These are phyloP conservation scores for Drosophila limbata DNA, from an alignment of 2,888 invertebrate genomes.

Conservation along the genomic window DNA sequence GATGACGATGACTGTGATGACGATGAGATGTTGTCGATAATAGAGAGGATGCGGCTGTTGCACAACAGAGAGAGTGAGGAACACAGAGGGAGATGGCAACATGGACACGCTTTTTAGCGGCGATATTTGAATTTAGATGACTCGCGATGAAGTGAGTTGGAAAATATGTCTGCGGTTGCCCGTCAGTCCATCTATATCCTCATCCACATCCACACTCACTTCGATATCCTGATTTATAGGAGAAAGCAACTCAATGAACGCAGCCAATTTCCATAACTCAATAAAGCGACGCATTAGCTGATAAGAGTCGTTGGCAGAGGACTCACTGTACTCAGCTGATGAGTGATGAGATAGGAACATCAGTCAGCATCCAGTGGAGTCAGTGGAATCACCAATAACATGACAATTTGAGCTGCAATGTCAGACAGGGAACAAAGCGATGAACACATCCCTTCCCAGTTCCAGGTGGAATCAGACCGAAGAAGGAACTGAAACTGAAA, in stretches of 20 bases:
- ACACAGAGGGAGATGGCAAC: conserved; percentile 39
- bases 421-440: conserved; percentile 44
- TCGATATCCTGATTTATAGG: conserved; percentile 22
- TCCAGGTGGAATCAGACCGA: conserved; percentile 7
- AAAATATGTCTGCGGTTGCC: conserved; percentile 79
- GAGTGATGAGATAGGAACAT: conserved; percentile 46
- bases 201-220: conserved; percentile 15
- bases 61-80: conserved; percentile 26
- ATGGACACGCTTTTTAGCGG: conserved; percentile 71
- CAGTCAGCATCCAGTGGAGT: conserved; percentile 21
- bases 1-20: conserved; percentile 45
- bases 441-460: neutral
- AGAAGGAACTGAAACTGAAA: conserved; percentile 34
- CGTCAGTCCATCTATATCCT: neutral
- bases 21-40: conserved; percentile 40
- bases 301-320: conserved; percentile 45
- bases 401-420: conserved; percentile 36
- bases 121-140: conserved; percentile 74
- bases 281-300: conserved; percentile 56
- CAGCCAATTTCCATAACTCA: conserved; percentile 61
- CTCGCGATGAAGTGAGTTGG: conserved; percentile 80
- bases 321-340: conserved; percentile 30
- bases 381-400: conserved; percentile 41
- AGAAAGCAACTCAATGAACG: conserved; percentile 29
- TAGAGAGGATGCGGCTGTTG: conserved; percentile 44